A percentile compares a stretch with the other conserved stretches of the same genome.
Evolutionary conservation across 1,140 invertebrate species (phyloP).

Genomic region (Brachionus paranguensis): DNA sequence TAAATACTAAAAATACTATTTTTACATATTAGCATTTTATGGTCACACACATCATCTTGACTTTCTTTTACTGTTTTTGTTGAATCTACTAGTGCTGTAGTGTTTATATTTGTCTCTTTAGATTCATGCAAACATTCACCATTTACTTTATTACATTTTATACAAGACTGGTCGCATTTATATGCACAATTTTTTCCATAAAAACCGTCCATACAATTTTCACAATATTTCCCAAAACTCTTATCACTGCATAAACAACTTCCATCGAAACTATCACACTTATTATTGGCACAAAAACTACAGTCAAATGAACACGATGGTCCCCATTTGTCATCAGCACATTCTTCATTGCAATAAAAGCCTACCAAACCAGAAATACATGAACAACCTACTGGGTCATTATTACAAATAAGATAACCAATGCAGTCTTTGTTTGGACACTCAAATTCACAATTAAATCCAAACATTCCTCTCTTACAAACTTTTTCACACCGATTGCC

Average conservation of each 20-base stretch:
- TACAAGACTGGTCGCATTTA: neutral
- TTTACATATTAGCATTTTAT: neutral
- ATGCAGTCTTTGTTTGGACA: neutral
- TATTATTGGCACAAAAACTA: neutral
- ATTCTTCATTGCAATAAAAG: constrained; percentile 12
- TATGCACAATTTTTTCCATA: neutral
- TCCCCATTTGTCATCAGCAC: neutral
- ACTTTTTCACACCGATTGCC: neutral
- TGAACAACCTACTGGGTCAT: neutral
- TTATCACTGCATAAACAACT: neutral
- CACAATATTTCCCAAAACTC: neutral
- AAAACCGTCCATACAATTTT: neutral
- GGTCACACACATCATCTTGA: neutral
- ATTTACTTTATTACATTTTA: neutral
- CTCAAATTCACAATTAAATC: neutral
- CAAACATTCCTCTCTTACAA: neutral
- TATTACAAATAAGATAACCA: neutral
- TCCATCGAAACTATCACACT: constrained; percentile 19
- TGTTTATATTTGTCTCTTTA: neutral
- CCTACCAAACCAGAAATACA: neutral
- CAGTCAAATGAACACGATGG: neutral
- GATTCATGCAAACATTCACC: neutral
- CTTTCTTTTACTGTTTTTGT: neutral
- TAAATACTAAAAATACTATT: neutral
- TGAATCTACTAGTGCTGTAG: neutral